These are phyloP conservation scores for Ciconia stormi DNA, from an alignment of 2,113 vertebrate genomes.

Conservation along the genomic window DNA sequence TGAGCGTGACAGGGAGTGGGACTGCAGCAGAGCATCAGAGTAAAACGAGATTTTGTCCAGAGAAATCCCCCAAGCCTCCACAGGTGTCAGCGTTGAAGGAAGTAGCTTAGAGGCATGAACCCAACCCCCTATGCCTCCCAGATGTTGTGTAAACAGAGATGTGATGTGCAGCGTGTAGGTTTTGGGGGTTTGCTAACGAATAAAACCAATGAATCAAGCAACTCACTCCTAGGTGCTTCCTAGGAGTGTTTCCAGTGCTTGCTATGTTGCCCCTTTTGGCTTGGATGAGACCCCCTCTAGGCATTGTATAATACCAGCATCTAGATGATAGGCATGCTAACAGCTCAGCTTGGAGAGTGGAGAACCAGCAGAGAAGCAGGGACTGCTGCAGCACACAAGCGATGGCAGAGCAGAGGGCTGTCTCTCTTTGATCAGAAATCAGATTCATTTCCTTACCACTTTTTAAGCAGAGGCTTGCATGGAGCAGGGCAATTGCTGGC, in stretches of 20 bases:
- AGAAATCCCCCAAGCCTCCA: not conserved
- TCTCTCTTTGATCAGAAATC: not conserved
- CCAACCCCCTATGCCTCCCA: not conserved
- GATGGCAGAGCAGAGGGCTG: not conserved
- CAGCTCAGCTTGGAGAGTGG: not conserved
- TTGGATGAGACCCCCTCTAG: not conserved
- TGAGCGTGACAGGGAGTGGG: not conserved
- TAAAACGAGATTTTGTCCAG: not conserved
- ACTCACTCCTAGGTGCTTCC: not conserved
- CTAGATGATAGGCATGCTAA: not conserved
- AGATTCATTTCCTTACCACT: not conserved
- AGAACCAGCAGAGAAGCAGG: not conserved
- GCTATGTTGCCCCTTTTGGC: not conserved
- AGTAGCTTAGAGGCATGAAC: not conserved
- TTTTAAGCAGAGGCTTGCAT: not conserved
- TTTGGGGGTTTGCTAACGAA: not conserved
- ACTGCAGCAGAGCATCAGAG: not conserved
- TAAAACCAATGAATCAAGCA: not conserved
- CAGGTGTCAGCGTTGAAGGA: not conserved
- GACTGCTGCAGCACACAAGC: not conserved
- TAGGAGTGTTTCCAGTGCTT: not conserved
- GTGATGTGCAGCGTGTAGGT: not conserved
- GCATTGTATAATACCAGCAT: not conserved
- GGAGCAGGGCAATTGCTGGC: not conserved
- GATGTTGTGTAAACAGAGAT: not conserved